Conservation (phyloP, 1,140 invertebrate genomes). For the Drosophila subobscura region DNA sequence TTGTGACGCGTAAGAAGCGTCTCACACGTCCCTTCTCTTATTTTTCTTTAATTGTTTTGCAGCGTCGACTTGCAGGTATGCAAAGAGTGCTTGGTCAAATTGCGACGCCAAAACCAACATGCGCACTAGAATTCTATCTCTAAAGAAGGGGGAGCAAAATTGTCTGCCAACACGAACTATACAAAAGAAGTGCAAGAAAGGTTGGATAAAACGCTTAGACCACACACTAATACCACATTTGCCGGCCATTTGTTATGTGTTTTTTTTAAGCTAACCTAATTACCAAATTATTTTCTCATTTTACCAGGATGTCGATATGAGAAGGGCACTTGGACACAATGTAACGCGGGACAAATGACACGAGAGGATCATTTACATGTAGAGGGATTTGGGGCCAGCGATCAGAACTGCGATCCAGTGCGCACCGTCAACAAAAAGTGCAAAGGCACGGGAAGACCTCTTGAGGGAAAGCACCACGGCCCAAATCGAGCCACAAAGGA, state of each 20-base stretch:
- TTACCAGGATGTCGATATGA: slow-evolving; percentile 88
- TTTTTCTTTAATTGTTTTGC: slow-evolving; percentile 31
- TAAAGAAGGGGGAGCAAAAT: slow-evolving; percentile 91
- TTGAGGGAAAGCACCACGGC: slow-evolving; percentile 26
- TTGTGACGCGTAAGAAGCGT: no score
- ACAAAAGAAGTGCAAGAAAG: slow-evolving; percentile 95
- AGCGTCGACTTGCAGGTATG: slow-evolving; percentile 88
- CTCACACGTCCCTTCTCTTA: no score
- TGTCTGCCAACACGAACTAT: slow-evolving; percentile 92
- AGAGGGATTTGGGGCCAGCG: slow-evolving; percentile 84
- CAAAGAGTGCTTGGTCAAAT: slow-evolving; percentile 92
- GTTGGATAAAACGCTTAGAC: slow-evolving; percentile 83
- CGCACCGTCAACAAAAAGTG: slow-evolving; percentile 86
- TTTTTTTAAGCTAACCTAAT: no score
- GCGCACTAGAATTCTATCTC: slow-evolving; percentile 89
- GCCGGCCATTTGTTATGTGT: background rate
- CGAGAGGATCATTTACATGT: slow-evolving; percentile 88
- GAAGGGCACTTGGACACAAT: slow-evolving; percentile 93
- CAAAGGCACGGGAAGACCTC: slow-evolving; percentile 83
- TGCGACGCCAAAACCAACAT: slow-evolving; percentile 92
- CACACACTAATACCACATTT: background rate
- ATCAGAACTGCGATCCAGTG: slow-evolving; percentile 86
- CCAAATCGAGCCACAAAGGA: slow-evolving; percentile 53
- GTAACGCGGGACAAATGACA: slow-evolving; percentile 87
- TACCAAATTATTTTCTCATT: slow-evolving; percentile 1